phyloP scores from a whole-genome alignment of 1,140 invertebrate species.

The Gonatopus flavifemur region DNA sequence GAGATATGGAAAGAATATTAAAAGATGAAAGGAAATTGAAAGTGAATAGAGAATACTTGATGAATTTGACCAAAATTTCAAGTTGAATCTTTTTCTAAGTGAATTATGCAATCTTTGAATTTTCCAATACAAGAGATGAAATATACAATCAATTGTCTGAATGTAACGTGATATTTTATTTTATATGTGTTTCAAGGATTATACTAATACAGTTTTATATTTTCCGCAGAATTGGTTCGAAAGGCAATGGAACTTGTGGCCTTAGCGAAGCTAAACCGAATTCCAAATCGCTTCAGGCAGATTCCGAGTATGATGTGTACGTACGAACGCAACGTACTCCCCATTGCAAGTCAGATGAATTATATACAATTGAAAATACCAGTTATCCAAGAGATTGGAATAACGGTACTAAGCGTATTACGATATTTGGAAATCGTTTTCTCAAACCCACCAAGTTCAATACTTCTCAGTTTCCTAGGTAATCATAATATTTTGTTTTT shows the following conservation, averaged over 20 bases:
- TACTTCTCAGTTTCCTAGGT: conserved; percentile 9
- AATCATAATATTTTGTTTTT: too few relatives aligned
- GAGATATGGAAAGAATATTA: too few relatives aligned
- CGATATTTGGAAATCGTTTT: conserved; percentile 8
- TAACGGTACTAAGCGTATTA: conserved; percentile 5
- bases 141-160: background rate
- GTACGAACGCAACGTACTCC: conserved; percentile 38
- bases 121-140: background rate
- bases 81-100: too few relatives aligned
- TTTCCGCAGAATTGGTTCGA: conserved; percentile 60
- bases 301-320: conserved; percentile 67
- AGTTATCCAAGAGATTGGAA: background rate
- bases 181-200: background rate
- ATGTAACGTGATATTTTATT: background rate
- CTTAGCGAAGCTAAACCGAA: conserved; percentile 52
- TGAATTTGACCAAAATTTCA: too few relatives aligned
- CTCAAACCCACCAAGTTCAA: conserved; percentile 7
- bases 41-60: too few relatives aligned
- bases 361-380: conserved; percentile 8
- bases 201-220: conserved; percentile 5
- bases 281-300: conserved; percentile 49
- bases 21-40: too few relatives aligned
- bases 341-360: conserved; percentile 25
- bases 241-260: conserved; percentile 66
- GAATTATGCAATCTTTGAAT: too few relatives aligned